phyloP scores from a whole-genome alignment of 64 coral and sea anemone species.

The Montipora efflorescens region DNA sequence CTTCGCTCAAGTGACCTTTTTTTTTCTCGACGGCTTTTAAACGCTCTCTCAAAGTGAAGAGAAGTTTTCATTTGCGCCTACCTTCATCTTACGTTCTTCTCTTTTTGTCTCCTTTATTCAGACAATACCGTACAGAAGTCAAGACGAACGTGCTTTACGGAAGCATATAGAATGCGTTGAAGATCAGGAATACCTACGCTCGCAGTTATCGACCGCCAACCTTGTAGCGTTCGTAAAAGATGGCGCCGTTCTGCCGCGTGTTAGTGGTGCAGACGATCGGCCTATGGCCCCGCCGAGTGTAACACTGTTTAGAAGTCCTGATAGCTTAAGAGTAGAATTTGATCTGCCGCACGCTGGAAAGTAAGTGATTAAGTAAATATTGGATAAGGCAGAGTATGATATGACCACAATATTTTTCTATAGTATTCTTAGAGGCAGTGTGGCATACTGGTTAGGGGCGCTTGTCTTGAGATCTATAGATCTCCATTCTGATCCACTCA shows the following conservation, averaged over 20 bases:
- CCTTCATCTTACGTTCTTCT: not conserved
- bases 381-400: no score
- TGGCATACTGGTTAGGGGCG: no score
- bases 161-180: slow-evolving; percentile 77
- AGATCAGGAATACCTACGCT: slow-evolving; percentile 72
- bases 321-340: slow-evolving; percentile 72
- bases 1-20: no score
- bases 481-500: no score
- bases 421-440: no score
- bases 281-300: slow-evolving; percentile 64
- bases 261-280: slow-evolving; percentile 75
- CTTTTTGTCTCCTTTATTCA: not conserved
- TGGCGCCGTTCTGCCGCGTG: slow-evolving; percentile 74
- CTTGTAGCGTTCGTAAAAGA: slow-evolving; percentile 84
- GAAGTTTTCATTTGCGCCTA: no score
- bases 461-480: no score
- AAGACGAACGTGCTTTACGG: slow-evolving; percentile 60
- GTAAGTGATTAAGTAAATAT: slow-evolving; percentile 11
- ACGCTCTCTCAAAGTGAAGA: no score
- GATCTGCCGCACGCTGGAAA: slow-evolving; percentile 73
- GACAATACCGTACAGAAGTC: slow-evolving; percentile 70
- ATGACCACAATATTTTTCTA: no score
- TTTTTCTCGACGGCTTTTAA: no score
- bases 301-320: slow-evolving; percentile 66
- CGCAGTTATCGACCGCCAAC: slow-evolving; percentile 63